phyloP scores from a whole-genome alignment of 1,140 invertebrate genomes.

The Caerostris extrusa region DNA sequence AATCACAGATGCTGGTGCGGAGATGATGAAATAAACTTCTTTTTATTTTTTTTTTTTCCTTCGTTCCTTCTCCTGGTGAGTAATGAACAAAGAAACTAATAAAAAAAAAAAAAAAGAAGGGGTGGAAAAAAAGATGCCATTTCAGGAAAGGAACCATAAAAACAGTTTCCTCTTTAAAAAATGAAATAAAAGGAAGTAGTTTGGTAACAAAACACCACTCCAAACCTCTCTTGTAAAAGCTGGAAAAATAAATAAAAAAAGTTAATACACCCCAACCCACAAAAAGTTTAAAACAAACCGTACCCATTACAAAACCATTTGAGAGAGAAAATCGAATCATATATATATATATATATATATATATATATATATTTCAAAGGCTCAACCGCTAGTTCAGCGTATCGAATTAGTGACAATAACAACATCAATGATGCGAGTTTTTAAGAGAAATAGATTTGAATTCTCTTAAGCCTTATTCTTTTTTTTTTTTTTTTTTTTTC shows the following conservation, averaged over 20 bases:
- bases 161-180: slow-evolving; percentile 14
- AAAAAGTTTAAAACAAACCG: slow-evolving; percentile 23
- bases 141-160: slow-evolving; percentile 24
- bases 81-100: slow-evolving; percentile 25
- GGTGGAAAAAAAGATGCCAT: not conserved
- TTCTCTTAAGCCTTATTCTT: slow-evolving; percentile 4
- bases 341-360: not conserved
- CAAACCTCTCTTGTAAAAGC: not conserved
- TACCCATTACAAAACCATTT: slow-evolving; percentile 50
- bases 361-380: not conserved
- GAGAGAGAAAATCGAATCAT: slow-evolving; percentile 21
- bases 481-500: not conserved
- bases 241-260: not conserved
- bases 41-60: not conserved
- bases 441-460: slow-evolving; percentile 45
- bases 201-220: slow-evolving; percentile 10
- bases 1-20: slow-evolving; percentile 24
- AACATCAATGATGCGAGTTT: slow-evolving; percentile 33
- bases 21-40: slow-evolving; percentile 4
- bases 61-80: not conserved
- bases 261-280: not conserved
- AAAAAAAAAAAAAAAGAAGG: not conserved
- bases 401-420: slow-evolving; percentile 59
- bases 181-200: slow-evolving; percentile 17
- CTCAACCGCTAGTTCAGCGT: not conserved